Conservation (phyloP, 2,797 vertebrate species). For the Coreius guichenoti region DNA sequence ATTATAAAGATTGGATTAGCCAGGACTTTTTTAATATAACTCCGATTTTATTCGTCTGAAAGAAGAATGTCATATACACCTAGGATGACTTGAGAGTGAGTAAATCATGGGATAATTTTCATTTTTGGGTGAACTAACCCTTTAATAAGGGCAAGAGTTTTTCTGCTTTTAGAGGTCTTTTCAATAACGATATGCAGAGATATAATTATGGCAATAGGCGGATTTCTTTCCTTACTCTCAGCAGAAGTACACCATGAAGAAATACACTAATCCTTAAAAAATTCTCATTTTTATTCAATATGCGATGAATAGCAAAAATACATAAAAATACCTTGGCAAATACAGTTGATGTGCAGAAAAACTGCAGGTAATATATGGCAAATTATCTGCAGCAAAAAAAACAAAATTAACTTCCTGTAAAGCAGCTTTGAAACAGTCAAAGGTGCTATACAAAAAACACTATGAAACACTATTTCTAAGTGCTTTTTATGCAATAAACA, state of each 20-base stretch:
- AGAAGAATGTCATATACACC: too few relatives aligned
- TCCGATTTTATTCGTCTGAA: too few relatives aligned
- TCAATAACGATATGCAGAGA: slow-evolving; percentile 43
- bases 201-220: slow-evolving; percentile 29
- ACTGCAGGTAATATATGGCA: background rate
- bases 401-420: too few relatives aligned
- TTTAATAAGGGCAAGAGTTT: slow-evolving; percentile 40
- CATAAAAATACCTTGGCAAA: background rate
- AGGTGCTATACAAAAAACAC: background rate
- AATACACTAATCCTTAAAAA: slow-evolving; percentile 15
- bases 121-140: too few relatives aligned
- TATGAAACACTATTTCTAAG: background rate
- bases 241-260: background rate
- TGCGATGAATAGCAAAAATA: background rate
- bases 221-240: slow-evolving; percentile 12
- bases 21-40: too few relatives aligned
- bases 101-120: too few relatives aligned
- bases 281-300: background rate
- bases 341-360: background rate
- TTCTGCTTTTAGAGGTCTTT: slow-evolving; percentile 44
- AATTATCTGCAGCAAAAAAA: background rate
- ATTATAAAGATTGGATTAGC: too few relatives aligned
- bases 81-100: too few relatives aligned
- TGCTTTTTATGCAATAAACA: background rate
- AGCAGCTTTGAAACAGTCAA: background rate